These are phyloP conservation scores for Battus philenor DNA, from an alignment of 1,140 invertebrate genomes.

Conservation along the genomic window DNA sequence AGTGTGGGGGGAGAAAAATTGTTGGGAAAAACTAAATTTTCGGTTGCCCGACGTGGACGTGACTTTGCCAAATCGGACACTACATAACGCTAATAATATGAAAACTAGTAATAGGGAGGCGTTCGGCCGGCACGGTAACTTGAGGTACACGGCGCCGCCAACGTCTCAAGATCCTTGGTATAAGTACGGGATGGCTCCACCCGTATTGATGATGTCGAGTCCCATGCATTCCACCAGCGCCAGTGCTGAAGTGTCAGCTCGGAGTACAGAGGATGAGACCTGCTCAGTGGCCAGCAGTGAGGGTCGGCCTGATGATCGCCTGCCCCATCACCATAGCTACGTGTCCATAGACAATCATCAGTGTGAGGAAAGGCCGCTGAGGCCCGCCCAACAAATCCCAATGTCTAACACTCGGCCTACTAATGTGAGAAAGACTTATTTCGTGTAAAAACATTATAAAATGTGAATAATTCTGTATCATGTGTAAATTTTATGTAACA, in stretches of 20 bases:
- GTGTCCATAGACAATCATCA: constrained; percentile 73
- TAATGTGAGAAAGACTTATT: constrained; percentile 72
- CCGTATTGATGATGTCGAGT: constrained; percentile 70
- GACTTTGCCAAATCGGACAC: constrained; percentile 73
- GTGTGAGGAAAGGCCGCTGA: constrained; percentile 66
- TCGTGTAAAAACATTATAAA: constrained; percentile 55
- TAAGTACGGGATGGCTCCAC: constrained; percentile 69
- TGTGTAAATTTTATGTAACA: constrained; percentile 22
- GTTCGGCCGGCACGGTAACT: constrained; percentile 66
- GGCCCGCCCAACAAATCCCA: constrained; percentile 66
- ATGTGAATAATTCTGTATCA: constrained; percentile 37
- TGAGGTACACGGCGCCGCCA: constrained; percentile 71
- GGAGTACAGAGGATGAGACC: constrained; percentile 72
- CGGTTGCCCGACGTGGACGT: constrained; percentile 86
- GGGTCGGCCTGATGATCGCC: constrained; percentile 59
- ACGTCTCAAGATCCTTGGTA: constrained; percentile 74
- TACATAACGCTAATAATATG: constrained; percentile 66
- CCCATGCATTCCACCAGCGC: constrained; percentile 71
- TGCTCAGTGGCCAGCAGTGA: constrained; percentile 71
- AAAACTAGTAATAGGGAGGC: constrained; percentile 66
- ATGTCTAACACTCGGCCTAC: constrained; percentile 62
- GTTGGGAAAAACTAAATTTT: constrained; percentile 93
- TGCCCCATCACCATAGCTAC: constrained; percentile 73
- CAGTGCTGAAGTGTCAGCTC: constrained; percentile 70
- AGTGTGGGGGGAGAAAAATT: constrained; percentile 89